Evolutionary conservation across 1,140 invertebrate species (phyloP).

Genomic region (Ceratina japonica): DNA sequence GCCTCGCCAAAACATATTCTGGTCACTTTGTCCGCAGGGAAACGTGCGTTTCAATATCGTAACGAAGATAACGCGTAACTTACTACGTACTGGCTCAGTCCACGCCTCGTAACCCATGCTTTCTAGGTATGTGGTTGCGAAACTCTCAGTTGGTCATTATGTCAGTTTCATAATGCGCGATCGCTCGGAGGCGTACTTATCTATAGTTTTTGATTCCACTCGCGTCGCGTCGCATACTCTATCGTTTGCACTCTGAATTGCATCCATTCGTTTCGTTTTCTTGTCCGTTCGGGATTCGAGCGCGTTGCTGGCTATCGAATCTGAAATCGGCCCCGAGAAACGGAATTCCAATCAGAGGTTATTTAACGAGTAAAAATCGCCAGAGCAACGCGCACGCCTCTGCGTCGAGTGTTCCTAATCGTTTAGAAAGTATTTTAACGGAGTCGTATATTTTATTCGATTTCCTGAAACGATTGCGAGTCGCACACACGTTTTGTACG

Average conservation of each 20-base stretch:
- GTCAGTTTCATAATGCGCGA: conserved; percentile 56
- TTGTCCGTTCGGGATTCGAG: background rate
- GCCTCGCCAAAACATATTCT: no score
- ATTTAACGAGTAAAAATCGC: conserved; percentile 1
- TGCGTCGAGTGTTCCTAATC: background rate
- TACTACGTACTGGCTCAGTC: conserved; percentile 3
- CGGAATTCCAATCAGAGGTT: background rate
- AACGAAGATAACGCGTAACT: conserved; percentile 32
- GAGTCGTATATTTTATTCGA: background rate
- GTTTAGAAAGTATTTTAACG: conserved; percentile 3
- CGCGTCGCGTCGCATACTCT: background rate
- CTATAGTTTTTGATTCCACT: conserved; percentile 4
- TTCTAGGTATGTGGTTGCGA: conserved; percentile 55
- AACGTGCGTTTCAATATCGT: conserved; percentile 16
- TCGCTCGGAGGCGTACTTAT: conserved; percentile 16
- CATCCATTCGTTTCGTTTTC: background rate
- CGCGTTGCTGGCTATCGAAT: background rate
- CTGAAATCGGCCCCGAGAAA: background rate
- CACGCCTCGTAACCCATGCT: conserved; percentile 44
- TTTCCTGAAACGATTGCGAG: background rate
- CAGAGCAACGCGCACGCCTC: background rate
- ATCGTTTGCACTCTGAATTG: conserved; percentile 7
- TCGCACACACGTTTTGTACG: background rate
- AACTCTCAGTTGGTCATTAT: conserved; percentile 47
- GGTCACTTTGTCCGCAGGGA: no score